These are phyloP conservation scores for Rugalucina vietnamica DNA, from an alignment of 2,888 invertebrate species.

Conservation along the genomic window DNA sequence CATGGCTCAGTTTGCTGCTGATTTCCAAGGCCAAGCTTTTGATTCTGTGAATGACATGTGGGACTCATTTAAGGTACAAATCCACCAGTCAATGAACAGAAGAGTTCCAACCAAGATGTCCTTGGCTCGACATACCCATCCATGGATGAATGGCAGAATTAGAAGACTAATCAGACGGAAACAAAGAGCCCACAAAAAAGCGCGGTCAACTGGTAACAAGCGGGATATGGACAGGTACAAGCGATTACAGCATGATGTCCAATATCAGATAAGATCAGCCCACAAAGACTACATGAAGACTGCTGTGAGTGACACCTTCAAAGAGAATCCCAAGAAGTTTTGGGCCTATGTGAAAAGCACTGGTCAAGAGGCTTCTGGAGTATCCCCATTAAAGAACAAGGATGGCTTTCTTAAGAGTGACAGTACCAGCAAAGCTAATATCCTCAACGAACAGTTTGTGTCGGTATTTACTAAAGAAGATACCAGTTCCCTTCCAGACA, in stretches of 20 bases:
- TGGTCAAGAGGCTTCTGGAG: not conserved
- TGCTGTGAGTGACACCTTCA: not conserved
- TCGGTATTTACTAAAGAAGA: not conserved
- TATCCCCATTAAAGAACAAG: not conserved
- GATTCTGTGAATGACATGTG: slow-evolving; percentile 10
- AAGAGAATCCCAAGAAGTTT: not conserved
- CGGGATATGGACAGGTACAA: slow-evolving; percentile 21
- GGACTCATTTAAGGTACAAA: slow-evolving; percentile 17
- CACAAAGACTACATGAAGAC: not conserved
- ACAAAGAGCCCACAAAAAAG: slow-evolving; percentile 25
- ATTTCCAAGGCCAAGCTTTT: not conserved
- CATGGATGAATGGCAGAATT: slow-evolving; percentile 33
- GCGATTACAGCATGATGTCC: slow-evolving; percentile 9
- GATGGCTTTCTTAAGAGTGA: not conserved
- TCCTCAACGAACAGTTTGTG: not conserved
- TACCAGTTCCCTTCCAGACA: not conserved
- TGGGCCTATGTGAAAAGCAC: not conserved
- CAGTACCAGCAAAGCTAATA: not conserved
- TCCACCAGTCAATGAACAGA: not conserved
- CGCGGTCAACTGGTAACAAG: not conserved
- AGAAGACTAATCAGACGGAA: slow-evolving; percentile 24
- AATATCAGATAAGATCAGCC: not conserved
- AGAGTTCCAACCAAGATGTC: slow-evolving; percentile 30
- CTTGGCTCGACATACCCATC: not conserved
- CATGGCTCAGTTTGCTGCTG: not conserved